A percentile compares a stretch with the other conserved stretches of the same genome.
These are phyloP conservation scores for Melanotaenia maccullochi DNA, from an alignment of 2,797 vertebrate species.

Conservation along the genomic window DNA sequence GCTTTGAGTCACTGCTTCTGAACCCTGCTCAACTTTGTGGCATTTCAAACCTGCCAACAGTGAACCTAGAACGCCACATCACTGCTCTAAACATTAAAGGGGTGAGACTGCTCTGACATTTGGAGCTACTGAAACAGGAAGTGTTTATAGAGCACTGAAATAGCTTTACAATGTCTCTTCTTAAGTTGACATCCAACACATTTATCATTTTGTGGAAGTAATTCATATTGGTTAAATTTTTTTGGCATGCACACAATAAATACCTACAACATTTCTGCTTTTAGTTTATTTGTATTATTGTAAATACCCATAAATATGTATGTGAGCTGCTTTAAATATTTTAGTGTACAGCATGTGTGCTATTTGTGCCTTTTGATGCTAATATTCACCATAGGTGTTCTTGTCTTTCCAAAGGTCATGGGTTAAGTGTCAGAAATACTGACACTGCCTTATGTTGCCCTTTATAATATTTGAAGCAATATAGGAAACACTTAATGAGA, in stretches of 20 bases:
- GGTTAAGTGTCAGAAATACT: constrained; percentile 73
- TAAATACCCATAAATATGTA: background rate
- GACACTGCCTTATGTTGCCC: constrained; percentile 60
- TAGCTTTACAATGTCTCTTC: constrained; percentile 4
- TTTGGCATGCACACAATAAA: background rate
- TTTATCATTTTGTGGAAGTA: background rate
- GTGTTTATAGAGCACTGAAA: constrained; percentile 22
- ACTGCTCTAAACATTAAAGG: constrained; percentile 44
- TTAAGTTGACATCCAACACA: background rate
- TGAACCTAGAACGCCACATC: constrained; percentile 52
- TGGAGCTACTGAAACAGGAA: constrained; percentile 27
- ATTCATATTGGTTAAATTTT: background rate
- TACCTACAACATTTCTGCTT: background rate
- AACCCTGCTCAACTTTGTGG: constrained; percentile 65
- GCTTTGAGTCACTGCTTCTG: constrained; percentile 63
- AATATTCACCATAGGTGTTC: constrained; percentile 26
- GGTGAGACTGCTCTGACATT: constrained; percentile 41
- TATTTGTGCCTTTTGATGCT: constrained; percentile 33
- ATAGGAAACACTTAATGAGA: constrained; percentile 27
- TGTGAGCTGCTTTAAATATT: background rate
- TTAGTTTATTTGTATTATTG: background rate
- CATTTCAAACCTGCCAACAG: constrained; percentile 77
- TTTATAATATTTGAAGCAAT: constrained; percentile 57
- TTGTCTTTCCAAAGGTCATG: constrained; percentile 60
- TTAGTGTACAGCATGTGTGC: background rate